These are phyloP conservation scores for Dinoponera quadriceps DNA, from an alignment of 1,140 invertebrate genomes.

Conservation along the genomic window DNA sequence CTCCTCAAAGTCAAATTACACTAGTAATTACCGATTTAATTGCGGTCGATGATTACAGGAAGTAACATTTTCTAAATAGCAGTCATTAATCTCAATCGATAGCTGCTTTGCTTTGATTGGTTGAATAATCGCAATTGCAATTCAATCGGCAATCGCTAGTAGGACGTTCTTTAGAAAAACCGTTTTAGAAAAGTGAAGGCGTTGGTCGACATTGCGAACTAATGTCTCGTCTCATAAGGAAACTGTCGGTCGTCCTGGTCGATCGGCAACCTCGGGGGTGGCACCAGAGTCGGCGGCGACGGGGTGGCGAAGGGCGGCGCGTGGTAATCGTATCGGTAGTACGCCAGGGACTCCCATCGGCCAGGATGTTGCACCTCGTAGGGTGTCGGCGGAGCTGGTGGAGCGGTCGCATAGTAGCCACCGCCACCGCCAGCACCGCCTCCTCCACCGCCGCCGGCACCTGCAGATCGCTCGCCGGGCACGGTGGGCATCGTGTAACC, in stretches of 20 bases:
- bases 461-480: slow-evolving; percentile 66
- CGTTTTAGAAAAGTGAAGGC: no score
- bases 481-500: slow-evolving; percentile 72
- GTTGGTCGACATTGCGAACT: not conserved
- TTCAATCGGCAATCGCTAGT: no score
- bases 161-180: no score
- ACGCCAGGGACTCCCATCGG: slow-evolving; percentile 83
- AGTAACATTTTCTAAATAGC: no score
- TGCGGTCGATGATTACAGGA: no score
- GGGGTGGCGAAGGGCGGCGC: slow-evolving; percentile 73
- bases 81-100: no score
- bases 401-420: slow-evolving; percentile 57
- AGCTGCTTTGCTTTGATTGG: no score
- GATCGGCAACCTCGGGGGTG: slow-evolving; percentile 70
- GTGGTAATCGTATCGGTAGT: slow-evolving; percentile 84
- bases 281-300: slow-evolving; percentile 69
- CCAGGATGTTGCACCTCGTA: slow-evolving; percentile 79
- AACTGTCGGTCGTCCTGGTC: slow-evolving; percentile 76
- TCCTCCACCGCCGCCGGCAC: no score
- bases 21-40: no score
- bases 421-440: not conserved
- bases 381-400: slow-evolving; percentile 54
- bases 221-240: slow-evolving; percentile 76
- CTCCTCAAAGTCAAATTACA: no score
- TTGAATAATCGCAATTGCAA: no score